Percentiles rank a stretch among this genome's conserved stretches.
phyloP scores from a whole-genome alignment of 2,888 invertebrate genomes.

The Eucera pruinosa region DNA sequence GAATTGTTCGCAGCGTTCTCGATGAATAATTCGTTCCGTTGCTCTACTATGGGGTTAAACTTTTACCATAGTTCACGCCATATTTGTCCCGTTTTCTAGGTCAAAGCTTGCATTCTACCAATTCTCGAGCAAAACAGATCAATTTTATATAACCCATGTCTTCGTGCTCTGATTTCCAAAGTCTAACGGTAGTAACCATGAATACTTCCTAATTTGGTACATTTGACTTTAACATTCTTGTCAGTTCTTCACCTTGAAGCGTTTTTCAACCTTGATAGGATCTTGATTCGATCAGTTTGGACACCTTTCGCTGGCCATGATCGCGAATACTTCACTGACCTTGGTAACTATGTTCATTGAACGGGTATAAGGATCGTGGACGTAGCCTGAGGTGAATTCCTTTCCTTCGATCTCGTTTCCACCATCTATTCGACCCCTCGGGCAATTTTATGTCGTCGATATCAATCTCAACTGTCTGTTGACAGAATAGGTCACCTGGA shows the following conservation, averaged over 20 bases:
- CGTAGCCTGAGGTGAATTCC: constrained; percentile 53
- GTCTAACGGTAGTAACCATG: too few species aligned
- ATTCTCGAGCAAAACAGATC: background rate
- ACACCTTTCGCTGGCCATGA: constrained; percentile 56
- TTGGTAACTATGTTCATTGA: constrained; percentile 47
- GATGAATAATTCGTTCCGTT: constrained; percentile 11
- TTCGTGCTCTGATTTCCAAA: background rate
- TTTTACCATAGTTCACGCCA: constrained; percentile 16
- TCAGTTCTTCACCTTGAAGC: background rate
- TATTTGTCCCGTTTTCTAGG: constrained; percentile 9
- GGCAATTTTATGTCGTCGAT: constrained; percentile 17
- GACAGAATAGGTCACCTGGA: background rate
- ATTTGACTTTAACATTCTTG: background rate
- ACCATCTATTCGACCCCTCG: background rate
- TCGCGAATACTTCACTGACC: constrained; percentile 52
- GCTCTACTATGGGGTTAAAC: constrained; percentile 5
- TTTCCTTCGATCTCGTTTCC: constrained; percentile 54
- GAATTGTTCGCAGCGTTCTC: background rate
- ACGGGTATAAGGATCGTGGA: constrained; percentile 27
- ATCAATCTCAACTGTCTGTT: constrained; percentile 22
- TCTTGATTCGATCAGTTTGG: constrained; percentile 14
- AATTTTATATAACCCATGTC: too few species aligned
- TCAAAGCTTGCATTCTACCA: background rate
- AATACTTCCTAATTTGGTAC: too few species aligned
- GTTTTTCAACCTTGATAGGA: background rate